Evolutionary conservation across 2,113 vertebrate species (phyloP).

Genomic region (Peromyscus polionotus): DNA sequence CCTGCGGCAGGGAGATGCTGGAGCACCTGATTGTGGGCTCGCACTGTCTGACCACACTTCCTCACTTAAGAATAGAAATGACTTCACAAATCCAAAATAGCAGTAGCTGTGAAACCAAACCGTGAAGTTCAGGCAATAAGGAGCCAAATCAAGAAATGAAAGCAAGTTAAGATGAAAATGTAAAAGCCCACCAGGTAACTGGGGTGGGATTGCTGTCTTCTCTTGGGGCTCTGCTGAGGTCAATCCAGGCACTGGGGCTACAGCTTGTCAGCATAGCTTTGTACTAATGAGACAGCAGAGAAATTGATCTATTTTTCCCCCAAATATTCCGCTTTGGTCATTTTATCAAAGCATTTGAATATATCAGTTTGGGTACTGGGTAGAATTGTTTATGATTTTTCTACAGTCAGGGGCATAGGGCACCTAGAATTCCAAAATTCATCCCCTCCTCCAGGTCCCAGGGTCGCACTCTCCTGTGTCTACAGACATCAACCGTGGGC

Average conservation of each 20-base stretch:
- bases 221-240: accelerated
- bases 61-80: constrained; percentile 71
- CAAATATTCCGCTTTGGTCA: background rate
- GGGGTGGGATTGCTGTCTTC: background rate
- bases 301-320: background rate
- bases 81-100: constrained; percentile 75
- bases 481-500: background rate
- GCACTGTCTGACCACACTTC: constrained; percentile 66
- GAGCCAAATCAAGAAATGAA: constrained; percentile 28
- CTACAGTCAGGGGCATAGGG: background rate
- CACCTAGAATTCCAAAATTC: constrained; percentile 9
- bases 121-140: background rate
- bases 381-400: constrained; percentile 7
- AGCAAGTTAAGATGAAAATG: background rate
- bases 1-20: background rate
- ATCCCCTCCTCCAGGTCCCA: background rate
- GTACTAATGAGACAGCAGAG: background rate
- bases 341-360: constrained; percentile 31
- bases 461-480: background rate
- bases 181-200: background rate
- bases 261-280: background rate
- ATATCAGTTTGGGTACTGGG: background rate
- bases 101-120: constrained; percentile 39
- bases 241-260: background rate
- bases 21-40: background rate